Conservation (phyloP, 2,113 vertebrate genomes). For the Erythrolamprus reginae region DNA sequence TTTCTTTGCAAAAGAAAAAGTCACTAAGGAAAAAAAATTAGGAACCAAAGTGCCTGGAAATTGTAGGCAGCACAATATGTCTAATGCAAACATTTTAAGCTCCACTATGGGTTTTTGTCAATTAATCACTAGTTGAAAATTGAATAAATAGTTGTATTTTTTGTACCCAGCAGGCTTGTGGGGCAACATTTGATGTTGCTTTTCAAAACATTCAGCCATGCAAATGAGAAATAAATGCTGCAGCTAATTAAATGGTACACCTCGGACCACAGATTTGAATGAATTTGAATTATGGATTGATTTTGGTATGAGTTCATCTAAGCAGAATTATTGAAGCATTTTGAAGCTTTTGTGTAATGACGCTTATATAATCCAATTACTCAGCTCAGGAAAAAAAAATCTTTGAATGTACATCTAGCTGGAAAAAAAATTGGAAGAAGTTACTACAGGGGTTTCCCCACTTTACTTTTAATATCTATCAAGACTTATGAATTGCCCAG, state of each 20-base stretch:
- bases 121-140: neutral
- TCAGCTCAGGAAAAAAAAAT: neutral
- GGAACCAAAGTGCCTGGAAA: neutral
- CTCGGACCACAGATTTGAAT: constrained; percentile 41
- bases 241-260: constrained; percentile 41
- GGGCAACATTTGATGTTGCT: constrained; percentile 13
- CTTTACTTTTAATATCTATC: neutral
- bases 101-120: neutral
- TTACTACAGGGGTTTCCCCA: neutral
- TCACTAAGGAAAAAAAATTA: neutral
- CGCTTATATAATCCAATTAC: constrained; percentile 25
- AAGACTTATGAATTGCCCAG: neutral
- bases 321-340: constrained; percentile 50
- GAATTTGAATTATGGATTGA: constrained; percentile 45
- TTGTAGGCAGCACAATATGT: neutral
- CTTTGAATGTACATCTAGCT: neutral
- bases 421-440: neutral
- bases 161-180: neutral
- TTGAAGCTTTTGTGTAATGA: constrained; percentile 49
- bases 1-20: neutral
- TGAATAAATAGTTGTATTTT: neutral
- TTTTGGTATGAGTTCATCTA: constrained; percentile 19
- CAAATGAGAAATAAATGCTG: constrained; percentile 48
- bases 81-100: neutral
- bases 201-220: constrained; percentile 28